A percentile compares a stretch with the other conserved stretches of the same genome.
Conservation (phyloP, 2,113 vertebrate species). For the Corythornis vintsioides region DNA sequence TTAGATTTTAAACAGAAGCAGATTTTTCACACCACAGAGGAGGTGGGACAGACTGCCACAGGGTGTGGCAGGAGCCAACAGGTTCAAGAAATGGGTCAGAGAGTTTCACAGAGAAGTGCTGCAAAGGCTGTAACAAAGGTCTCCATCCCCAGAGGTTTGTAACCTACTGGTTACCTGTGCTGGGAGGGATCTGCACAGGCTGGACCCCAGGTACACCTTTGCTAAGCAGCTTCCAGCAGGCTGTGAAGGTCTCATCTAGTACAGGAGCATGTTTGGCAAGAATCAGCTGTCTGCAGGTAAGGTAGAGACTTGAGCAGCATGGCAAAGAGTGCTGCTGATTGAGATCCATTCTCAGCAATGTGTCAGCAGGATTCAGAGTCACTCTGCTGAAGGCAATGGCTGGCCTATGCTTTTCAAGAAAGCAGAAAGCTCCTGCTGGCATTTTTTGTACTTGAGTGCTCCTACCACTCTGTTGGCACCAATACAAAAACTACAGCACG, state of each 20-base stretch:
- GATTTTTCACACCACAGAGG: background rate
- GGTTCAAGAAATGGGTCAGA: background rate
- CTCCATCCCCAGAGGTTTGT: background rate
- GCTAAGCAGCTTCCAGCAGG: background rate
- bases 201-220: background rate
- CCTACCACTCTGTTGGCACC: background rate
- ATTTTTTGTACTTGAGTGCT: fast-evolving
- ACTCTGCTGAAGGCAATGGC: background rate
- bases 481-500: background rate
- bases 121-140: background rate
- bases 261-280: fast-evolving
- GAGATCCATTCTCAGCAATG: fast-evolving
- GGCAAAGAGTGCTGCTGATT: background rate
- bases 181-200: background rate
- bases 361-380: background rate
- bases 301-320: background rate
- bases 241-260: background rate
- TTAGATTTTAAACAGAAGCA: background rate
- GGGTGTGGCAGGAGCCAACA: background rate
- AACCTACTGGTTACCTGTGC: background rate
- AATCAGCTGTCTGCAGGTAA: background rate
- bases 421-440: background rate
- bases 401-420: background rate
- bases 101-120: background rate
- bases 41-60: fast-evolving